phyloP scores from a whole-genome alignment of 2,888 invertebrate species.

The Synergus laeviventris region DNA sequence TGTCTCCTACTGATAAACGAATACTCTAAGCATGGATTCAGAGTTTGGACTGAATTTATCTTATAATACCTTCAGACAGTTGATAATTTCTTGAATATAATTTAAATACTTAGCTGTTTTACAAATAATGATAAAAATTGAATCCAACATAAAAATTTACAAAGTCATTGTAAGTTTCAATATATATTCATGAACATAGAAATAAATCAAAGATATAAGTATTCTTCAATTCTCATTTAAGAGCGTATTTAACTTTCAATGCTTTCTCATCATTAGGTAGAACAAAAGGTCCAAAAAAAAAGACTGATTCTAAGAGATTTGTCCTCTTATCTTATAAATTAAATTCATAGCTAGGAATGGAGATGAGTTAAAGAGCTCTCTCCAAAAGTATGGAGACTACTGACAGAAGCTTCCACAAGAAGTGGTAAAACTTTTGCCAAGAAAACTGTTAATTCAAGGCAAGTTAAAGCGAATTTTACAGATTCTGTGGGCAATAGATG shows the following conservation, averaged over 20 bases:
- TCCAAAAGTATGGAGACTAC: background rate
- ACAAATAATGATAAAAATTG: background rate
- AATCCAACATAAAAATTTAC: background rate
- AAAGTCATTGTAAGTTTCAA: too few species aligned
- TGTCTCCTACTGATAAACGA: conserved; percentile 20
- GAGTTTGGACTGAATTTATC: background rate
- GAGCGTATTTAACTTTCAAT: background rate
- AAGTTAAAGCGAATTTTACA: background rate
- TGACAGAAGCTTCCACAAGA: conserved; percentile 19
- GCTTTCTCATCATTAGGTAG: background rate
- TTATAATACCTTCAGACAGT: too few species aligned
- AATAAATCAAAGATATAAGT: background rate
- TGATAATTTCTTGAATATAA: too few species aligned
- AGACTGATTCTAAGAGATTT: background rate
- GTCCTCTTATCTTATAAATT: conserved; percentile 31
- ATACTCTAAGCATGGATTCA: background rate
- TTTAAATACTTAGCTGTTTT: too few species aligned
- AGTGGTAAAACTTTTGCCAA: conserved; percentile 1
- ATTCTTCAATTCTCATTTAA: background rate
- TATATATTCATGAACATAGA: background rate
- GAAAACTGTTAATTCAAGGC: conserved; percentile 12
- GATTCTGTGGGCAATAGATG: conserved; percentile 3
- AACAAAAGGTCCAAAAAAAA: background rate
- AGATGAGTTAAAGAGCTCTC: conserved; percentile 4
- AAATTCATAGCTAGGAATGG: conserved; percentile 24